Percentiles rank a stretch among this genome's conserved stretches.
phyloP scores from a whole-genome alignment of 2,797 vertebrate species.

The Mareca strepera region DNA sequence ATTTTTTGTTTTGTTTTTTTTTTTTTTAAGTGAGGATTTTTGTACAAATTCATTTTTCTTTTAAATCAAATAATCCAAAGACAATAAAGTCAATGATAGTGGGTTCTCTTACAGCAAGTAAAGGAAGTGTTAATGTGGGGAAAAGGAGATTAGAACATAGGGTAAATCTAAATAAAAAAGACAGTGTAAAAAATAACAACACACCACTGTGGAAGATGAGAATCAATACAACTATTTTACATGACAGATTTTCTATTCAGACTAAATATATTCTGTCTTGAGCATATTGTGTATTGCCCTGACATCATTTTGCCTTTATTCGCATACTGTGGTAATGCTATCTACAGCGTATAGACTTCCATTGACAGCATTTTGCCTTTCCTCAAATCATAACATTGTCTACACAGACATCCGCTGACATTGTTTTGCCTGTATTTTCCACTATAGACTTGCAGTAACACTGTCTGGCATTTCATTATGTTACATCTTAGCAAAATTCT shows the following conservation, averaged over 20 bases:
- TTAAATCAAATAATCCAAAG: background rate
- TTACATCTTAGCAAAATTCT: conserved; percentile 27
- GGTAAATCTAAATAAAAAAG: conserved; percentile 61
- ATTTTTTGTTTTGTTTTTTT: fast-evolving
- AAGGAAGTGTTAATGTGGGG: conserved; percentile 32
- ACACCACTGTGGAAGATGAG: conserved; percentile 46
- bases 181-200: conserved; percentile 64
- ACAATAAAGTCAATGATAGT: background rate
- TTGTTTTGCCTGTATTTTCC: conserved; percentile 46
- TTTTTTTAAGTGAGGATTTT: background rate
- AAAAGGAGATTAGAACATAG: conserved; percentile 27
- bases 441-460: conserved; percentile 47
- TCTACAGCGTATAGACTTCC: conserved; percentile 60
- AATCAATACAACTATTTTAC: conserved; percentile 65
- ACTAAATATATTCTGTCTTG: conserved; percentile 61
- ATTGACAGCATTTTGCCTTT: conserved; percentile 65
- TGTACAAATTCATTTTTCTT: background rate
- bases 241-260: conserved; percentile 56
- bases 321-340: conserved; percentile 42
- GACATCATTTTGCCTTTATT: conserved; percentile 70
- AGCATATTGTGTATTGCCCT: conserved; percentile 63
- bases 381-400: conserved; percentile 64
- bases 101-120: background rate
- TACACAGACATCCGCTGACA: conserved; percentile 67
- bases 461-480: conserved; percentile 64